Evolutionary conservation across 2,113 vertebrate species (phyloP).

Genomic region (Pomatorhinus ruficollis): DNA sequence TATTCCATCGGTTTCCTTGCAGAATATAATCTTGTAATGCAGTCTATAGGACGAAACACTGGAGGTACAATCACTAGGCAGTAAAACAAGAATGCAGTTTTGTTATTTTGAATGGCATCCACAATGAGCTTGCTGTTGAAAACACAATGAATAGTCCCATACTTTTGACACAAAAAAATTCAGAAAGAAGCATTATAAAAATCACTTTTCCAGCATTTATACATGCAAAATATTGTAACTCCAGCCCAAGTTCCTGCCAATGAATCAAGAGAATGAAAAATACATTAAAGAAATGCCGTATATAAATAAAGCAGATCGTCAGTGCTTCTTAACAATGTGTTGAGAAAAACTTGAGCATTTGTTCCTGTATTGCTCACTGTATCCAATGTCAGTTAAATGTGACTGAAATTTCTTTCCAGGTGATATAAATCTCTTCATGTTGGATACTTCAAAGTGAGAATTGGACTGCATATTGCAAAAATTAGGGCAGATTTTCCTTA

Average conservation of each 20-base stretch:
- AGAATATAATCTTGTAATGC: neutral
- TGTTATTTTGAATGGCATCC: neutral
- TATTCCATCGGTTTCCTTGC: neutral
- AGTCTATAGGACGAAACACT: neutral
- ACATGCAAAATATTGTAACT: neutral
- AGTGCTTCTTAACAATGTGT: neutral
- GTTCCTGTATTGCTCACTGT: neutral
- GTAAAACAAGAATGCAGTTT: neutral
- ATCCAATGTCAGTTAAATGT: neutral
- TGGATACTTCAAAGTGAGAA: neutral
- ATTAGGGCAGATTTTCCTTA: neutral
- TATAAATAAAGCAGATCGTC: neutral
- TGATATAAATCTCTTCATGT: neutral
- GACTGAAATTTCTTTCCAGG: neutral
- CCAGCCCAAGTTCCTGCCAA: neutral
- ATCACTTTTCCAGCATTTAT: neutral
- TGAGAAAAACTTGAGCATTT: neutral
- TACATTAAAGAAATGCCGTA: neutral
- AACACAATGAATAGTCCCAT: neutral
- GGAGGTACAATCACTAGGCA: neutral
- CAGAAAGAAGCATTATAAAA: neutral
- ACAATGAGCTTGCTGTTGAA: neutral
- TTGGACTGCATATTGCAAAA: neutral
- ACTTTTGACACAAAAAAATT: neutral
- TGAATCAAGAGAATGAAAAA: neutral